Conservation (phyloP, 2,797 vertebrate genomes). For the Helicolenus hilgendorfi region DNA sequence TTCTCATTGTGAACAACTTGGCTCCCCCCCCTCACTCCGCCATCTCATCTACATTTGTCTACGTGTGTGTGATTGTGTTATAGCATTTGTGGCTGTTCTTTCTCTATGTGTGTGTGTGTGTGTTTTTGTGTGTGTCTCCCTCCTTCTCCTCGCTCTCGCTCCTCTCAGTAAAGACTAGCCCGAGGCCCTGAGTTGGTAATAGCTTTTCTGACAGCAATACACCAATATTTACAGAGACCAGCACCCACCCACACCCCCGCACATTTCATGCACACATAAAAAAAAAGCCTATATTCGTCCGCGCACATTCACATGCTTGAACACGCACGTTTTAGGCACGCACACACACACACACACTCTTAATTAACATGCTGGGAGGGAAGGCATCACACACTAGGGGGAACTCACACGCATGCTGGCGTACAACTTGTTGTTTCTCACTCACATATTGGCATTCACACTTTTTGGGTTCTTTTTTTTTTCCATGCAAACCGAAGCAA, state of each 20-base stretch:
- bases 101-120: constrained; percentile 29
- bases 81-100: constrained; percentile 49
- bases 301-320: constrained; percentile 35
- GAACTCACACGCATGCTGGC: constrained; percentile 73
- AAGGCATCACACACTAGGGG: constrained; percentile 66
- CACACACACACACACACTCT: constrained; percentile 39
- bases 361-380: constrained; percentile 83
- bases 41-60: constrained; percentile 79
- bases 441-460: constrained; percentile 77
- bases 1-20: constrained; percentile 80
- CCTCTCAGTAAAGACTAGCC: constrained; percentile 87
- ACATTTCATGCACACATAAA: constrained; percentile 77
- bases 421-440: constrained; percentile 79
- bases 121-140: constrained; percentile 25
- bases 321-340: background rate
- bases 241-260: constrained; percentile 76
- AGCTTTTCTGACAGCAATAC: constrained; percentile 91
- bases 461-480: constrained; percentile 12
- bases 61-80: constrained; percentile 42
- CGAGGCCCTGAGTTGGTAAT: constrained; percentile 87
- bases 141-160: constrained; percentile 56
- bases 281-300: constrained; percentile 65
- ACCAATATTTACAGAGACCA: constrained; percentile 90
- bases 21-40: constrained; percentile 1
- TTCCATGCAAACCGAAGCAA: constrained; percentile 53